Evolutionary conservation across 2,797 vertebrate species (phyloP), one percentile per base, ranked within the genome.

Genomic region (Pseudochaenichthys georgianus): DNA sequence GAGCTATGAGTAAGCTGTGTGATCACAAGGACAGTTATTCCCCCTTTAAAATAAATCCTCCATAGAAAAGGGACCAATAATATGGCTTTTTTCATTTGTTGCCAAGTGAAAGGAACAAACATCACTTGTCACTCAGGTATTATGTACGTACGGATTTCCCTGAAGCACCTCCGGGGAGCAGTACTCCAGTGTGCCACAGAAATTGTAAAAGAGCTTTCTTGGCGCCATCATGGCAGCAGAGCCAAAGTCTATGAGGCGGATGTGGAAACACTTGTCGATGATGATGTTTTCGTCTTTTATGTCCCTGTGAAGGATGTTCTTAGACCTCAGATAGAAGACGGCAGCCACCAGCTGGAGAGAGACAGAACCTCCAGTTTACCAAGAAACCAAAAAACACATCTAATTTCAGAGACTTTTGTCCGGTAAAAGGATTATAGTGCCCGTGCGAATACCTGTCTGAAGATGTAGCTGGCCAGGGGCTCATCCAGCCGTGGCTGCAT

Each of bases 211-310:
- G n/a, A 97, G 83, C 61, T 96, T 97, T 57, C 94, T 92, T 0
- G 93, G 94, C 74, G 95, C 94, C 93, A 99, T 83, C 87, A 95
- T 93, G 62, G 96, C 94, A 13, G 97, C 97, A 0, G 98, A 99
- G 74, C 98, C 98, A 3, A 99, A 99, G 85, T 99, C 98, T 23
- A 99, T 97, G 58, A 99, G 93, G 84, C 95, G 96, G 76, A 98
- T 94, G 3, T 96, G 96, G 90, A 99, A 99, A 86, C 96, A 94
- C 51, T 96, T 95, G 38, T 97, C 96, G 4, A 99, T 98, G 67
- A 98, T 96, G 13, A 98, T 96, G 86, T 99, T 99, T 90, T 99
- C 97, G n/a, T 99, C 98, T 88, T 99, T 99, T 81, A 99, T 98
- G 83, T 99, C 98, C 43, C 98, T 93, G 78, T 99, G 98, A 21